Evolutionary conservation across 2,888 invertebrate species (phyloP), one percentile per base, ranked within the genome.

Genomic region (Epinotia bilunana): DNA sequence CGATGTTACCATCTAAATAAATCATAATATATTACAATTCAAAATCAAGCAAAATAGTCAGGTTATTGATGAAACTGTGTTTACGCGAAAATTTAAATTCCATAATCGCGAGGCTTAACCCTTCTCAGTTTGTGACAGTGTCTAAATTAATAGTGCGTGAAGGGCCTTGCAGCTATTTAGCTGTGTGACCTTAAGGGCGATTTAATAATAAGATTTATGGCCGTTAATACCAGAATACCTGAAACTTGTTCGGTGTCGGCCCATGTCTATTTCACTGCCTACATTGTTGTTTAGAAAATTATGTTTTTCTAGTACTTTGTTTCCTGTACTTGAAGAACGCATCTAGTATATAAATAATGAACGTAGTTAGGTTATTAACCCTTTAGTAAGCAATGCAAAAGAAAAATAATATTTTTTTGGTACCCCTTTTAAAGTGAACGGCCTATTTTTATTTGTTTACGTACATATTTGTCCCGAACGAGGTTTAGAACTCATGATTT

Each of bases 111-210:
- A 81, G 86, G 87, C 83, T 88, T 89, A 89, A 90, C 90, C 90
- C 90, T 89, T 89, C 85, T 90, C 90, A 87, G 83, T 83, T 60
- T 87, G 83, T 86, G 89, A 89, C 89, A 87, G 85, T 83, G 81
- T 84, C 85, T 87, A 88, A 90, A 90, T 89, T 89, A 89, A 90
- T 90, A 90, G 89, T 88, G 87, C 86, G 86, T 86, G 86, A 84
- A 88, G 87, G 88, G 75, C 63, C 65, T 58, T 58, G 67, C 53
- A 75, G 61, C 71, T 87, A 89, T 88, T 88, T 87, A 85, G 83
- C 85, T 82, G 84, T 85, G 86, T 84, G 83, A 83, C 84, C 83
- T 83, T 81, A 83, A 81, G 77, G 78, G 73, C 77, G 80, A 80
- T 80, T 83, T 79, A 77, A 71, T 78, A 77, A 68, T 76, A 80